Evolutionary conservation across 1,140 invertebrate genomes (phyloP).

Genomic region (Lutraria rhynchaena): DNA sequence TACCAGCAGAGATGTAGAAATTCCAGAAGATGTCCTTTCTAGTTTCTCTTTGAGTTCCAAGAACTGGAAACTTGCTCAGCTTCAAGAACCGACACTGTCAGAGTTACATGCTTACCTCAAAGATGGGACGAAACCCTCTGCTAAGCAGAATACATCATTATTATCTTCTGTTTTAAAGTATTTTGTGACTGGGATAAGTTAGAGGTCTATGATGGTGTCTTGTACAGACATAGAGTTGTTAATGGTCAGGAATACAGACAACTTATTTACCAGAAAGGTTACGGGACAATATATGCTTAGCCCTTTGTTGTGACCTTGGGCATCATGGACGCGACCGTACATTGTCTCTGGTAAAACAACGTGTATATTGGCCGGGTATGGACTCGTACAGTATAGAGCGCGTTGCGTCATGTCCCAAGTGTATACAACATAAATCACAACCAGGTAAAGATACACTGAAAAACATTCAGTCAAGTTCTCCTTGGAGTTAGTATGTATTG

Average conservation of each 20-base stretch:
- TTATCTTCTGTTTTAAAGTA: neutral
- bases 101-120: neutral
- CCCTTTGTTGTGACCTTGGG: neutral
- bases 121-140: neutral
- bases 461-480: constrained; percentile 5
- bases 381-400: neutral
- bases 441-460: neutral
- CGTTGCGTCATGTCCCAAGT: constrained; percentile 4
- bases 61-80: constrained; percentile 19
- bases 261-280: constrained; percentile 18
- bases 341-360: constrained; percentile 4
- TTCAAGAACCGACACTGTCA: neutral
- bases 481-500: constrained; percentile 54
- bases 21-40: neutral
- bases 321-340: constrained; percentile 20
- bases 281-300: constrained; percentile 4
- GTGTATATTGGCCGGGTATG: constrained; percentile 11
- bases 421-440: neutral
- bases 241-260: constrained; percentile 22
- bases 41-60: neutral
- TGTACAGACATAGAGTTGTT: neutral
- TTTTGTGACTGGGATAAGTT: constrained; percentile 25
- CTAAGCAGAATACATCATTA: neutral
- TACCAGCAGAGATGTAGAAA: neutral
- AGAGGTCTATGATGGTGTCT: constrained; percentile 15